Evolutionary conservation across 2,797 vertebrate species (phyloP).

Genomic region (Carcharodon carcharias): DNA sequence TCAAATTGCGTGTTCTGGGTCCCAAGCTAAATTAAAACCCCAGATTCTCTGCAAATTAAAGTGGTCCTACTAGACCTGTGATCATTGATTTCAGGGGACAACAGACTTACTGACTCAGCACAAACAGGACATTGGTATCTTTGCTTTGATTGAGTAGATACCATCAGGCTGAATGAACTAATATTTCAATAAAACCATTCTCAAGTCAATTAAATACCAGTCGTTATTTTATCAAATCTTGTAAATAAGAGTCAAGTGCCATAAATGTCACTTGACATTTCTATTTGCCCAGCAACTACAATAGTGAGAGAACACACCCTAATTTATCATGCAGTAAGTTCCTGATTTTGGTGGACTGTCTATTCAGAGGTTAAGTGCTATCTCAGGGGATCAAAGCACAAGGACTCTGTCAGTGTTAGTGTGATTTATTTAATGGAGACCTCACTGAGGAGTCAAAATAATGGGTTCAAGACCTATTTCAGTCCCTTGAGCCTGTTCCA

Average conservation of each 20-base stretch:
- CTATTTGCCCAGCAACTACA: background rate
- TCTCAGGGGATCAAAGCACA: background rate
- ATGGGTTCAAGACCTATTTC: background rate
- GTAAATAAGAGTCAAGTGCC: background rate
- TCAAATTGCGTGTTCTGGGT: background rate
- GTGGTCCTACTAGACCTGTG: background rate
- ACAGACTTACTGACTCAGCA: background rate
- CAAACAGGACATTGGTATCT: background rate
- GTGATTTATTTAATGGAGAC: background rate
- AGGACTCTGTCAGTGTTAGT: background rate
- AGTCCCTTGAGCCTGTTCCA: background rate
- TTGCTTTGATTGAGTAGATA: background rate
- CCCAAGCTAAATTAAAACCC: background rate
- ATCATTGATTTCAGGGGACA: background rate
- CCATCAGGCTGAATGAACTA: background rate
- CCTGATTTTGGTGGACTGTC: background rate
- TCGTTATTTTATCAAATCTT: background rate
- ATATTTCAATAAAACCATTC: background rate
- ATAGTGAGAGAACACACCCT: background rate
- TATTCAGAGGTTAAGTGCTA: background rate
- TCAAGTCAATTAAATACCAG: background rate
- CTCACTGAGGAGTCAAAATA: background rate
- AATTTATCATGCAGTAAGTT: background rate
- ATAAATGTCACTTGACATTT: background rate
- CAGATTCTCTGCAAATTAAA: background rate